Evolutionary conservation across 2,888 invertebrate genomes (phyloP).

Genomic region (Caenorhabditis doughertyi): DNA sequence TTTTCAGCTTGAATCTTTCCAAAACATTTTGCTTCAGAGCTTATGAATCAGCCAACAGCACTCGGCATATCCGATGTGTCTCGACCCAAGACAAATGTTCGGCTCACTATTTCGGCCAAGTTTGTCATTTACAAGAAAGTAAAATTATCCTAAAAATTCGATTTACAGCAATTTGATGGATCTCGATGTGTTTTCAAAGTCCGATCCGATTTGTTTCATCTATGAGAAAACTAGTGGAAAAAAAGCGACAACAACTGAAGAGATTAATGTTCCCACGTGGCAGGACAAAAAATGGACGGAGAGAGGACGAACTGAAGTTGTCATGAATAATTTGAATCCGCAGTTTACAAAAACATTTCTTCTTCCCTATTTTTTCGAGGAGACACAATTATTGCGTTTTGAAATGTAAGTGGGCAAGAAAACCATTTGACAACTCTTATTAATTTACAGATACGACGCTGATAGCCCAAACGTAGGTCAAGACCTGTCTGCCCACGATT

Average conservation of each 20-base stretch:
- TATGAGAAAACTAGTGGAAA: conserved; percentile 57
- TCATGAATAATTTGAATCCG: conserved; percentile 79
- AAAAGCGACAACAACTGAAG: conserved; percentile 25
- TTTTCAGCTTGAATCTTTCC: not conserved
- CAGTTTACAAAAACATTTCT: conserved; percentile 76
- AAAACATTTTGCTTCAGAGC: not conserved
- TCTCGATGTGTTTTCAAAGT: conserved; percentile 80
- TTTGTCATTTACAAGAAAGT: conserved; percentile 24
- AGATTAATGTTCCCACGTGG: conserved; percentile 41
- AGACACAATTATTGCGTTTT: conserved; percentile 78
- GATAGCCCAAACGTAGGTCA: conserved; percentile 65
- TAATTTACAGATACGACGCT: conserved; percentile 77
- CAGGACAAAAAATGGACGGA: conserved; percentile 69
- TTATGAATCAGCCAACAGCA: conserved; percentile 38
- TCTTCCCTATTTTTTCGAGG: conserved; percentile 80
- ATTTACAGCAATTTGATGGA: conserved; percentile 77
- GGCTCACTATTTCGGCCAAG: conserved; percentile 58
- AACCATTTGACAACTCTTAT: not conserved
- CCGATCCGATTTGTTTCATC: conserved; percentile 80
- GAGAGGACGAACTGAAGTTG: conserved; percentile 79
- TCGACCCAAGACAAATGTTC: conserved; percentile 52
- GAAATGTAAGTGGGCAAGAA: conserved; percentile 71
- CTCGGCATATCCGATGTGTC: conserved; percentile 32
- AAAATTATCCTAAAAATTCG: not conserved
- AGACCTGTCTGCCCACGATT: conserved; percentile 83